Base-by-base conservation (phyloP, 1,140 invertebrate genomes). In the Drosophila melanica region DNA sequence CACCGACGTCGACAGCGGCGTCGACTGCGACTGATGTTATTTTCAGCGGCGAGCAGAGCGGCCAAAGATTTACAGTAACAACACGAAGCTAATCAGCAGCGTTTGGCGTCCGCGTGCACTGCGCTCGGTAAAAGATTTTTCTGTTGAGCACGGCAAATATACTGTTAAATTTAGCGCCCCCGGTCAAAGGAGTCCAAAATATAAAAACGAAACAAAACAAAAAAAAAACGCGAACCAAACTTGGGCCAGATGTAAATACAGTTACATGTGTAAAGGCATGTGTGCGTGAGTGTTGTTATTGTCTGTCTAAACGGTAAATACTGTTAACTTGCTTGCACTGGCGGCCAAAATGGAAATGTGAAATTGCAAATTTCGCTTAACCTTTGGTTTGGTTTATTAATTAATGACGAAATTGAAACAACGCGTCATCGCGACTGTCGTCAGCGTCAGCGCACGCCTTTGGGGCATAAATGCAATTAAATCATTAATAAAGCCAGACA, bases 401-500 rank as follows among this genome's bases (percentile, higher is more conserved):
- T 89, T 89, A 89, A 89, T 84, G 84, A 84, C 84, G 77, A 81
- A 89, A 86, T 79, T 72, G 60, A 55, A 55, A 63, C 62, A 55
- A 69, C 70, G 67, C 71, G 70, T 67, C 69, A 66, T 79, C 58
- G 71, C 39, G 62, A 77, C 75, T 82, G 81, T 87, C 27, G 27
- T 27, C 27, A 27, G 27, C 82, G 82, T 63, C 55, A 58, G 81
- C 67, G 79, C 81, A 72, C 54, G 80, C 81, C 81, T 79, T 63
- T 65, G 77, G 57, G 81, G 67, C 79, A 86, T 69, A 89, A 79
- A 89, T 82, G 82, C 82, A 86, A 86, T 86, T 86, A 86, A 87
- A 86, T 82, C 75, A 89, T 86, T 86, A 86, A 86, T 86, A 86
- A 82, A 87, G 72, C 60, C 79, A 70, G 82, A 86, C 79, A 86